phyloP scores from a whole-genome alignment of 2,113 vertebrate species.

The Oncorhynchus mykiss region DNA sequence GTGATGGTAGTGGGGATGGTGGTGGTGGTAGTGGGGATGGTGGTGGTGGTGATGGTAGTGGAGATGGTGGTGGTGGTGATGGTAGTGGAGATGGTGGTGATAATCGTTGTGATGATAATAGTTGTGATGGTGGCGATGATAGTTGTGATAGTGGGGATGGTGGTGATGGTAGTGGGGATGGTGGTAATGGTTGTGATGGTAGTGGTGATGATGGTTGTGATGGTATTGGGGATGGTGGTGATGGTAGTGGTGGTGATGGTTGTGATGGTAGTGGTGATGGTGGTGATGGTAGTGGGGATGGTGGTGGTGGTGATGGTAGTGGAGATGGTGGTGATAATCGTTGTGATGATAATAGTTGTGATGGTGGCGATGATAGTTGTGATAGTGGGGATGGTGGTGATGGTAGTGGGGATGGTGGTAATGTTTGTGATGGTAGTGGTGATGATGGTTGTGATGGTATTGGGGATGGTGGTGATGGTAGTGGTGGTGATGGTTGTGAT shows the following conservation, averaged over 20 bases:
- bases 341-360: neutral
- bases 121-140: no score
- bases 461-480: neutral
- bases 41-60: neutral
- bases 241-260: neutral
- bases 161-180: neutral
- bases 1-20: neutral
- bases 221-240: neutral
- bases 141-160: neutral
- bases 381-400: neutral
- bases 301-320: neutral
- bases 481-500: neutral
- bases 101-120: no score
- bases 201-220: fast-evolving
- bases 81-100: no score
- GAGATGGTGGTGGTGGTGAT: neutral
- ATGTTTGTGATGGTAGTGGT: neutral
- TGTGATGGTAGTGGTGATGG: no score
- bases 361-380: neutral
- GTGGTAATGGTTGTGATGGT: no score
- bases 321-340: neutral
- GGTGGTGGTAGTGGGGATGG: neutral
- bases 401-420: no score
- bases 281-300: no score
- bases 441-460: neutral